Conservation (phyloP, 2,113 vertebrate species). For the Antigone vipio region DNA sequence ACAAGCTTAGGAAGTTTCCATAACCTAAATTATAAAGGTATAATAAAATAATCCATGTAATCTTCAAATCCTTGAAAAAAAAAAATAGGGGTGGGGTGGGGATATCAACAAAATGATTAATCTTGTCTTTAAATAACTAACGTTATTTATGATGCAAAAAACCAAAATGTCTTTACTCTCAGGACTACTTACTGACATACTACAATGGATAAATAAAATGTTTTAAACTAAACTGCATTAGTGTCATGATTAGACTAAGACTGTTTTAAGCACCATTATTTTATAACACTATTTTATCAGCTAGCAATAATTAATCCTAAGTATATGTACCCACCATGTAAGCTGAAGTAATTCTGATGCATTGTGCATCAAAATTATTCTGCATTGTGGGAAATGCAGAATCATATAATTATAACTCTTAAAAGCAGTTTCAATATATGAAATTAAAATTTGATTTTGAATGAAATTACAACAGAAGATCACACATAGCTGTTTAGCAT, state of each 20-base stretch:
- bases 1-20: conserved; percentile 21
- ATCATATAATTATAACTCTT: background rate
- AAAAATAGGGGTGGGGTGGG: background rate
- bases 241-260: background rate
- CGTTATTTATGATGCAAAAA: background rate
- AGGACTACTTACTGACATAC: background rate
- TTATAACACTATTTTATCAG: background rate
- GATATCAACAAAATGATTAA: background rate
- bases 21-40: conserved; percentile 23
- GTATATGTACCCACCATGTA: background rate
- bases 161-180: background rate
- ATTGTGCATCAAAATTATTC: too few species aligned
- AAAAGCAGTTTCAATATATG: background rate
- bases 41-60: background rate
- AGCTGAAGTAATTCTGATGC: background rate
- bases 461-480: background rate
- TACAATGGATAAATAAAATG: background rate
- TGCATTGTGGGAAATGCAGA: background rate
- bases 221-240: background rate
- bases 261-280: background rate
- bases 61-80: background rate
- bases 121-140: background rate
- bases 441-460: background rate
- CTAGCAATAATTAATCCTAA: background rate
- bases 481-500: background rate